Base-by-base conservation (phyloP, 2,113 vertebrate species). In the Platysteira castanea region DNA sequence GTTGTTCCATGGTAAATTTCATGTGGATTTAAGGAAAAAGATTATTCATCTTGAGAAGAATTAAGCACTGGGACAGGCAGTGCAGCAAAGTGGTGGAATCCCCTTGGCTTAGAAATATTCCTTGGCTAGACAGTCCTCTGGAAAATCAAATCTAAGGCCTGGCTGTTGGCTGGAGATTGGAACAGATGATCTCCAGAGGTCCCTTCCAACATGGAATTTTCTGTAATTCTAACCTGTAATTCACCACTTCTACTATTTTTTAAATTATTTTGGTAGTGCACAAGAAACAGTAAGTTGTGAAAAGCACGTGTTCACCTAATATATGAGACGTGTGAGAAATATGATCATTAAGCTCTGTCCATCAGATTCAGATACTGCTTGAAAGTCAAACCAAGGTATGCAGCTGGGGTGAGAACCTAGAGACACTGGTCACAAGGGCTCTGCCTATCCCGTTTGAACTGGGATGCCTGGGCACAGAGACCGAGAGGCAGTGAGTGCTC, bases 21-120 rank as follows among this genome's bases (percentile, higher is more conserved):
- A 24, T 15, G 10, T 56, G 59, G 23, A 80, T 77, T 86, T 71
- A 46, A 77, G n/a, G 30, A 68, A 79, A 64, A 76, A n/a, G 30
- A 24, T 10, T 27, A 67, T 15, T 70, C 4, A 49, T 50, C 21
- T 42, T 42, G n/a, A 84, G 39, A 21, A 78, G 39, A 91, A 70
- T 47, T 53, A 67, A 86, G 54, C 23, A 76, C 9, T 41, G 13
- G 33, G 63, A 71, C 21, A 67, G 67, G 53, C 57, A 85, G 17
- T 8, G 5, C 33, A 63, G 33, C 9, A 30, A 70, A 75, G 33
- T 14, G 30, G 61, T 54, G 35, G 56, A 59, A 63, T 87, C 42
- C 92, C 44, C 23, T 73, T 54, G 63, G 44, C 24, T 65, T 73
- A n/a, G 24, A 92, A 88, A 88, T 80, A 80, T 31, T 76, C 35